A percentile compares a stretch with the other conserved stretches of the same genome.
phyloP scores from a whole-genome alignment of 2,113 vertebrate species.

The Eulemur rufifrons region DNA sequence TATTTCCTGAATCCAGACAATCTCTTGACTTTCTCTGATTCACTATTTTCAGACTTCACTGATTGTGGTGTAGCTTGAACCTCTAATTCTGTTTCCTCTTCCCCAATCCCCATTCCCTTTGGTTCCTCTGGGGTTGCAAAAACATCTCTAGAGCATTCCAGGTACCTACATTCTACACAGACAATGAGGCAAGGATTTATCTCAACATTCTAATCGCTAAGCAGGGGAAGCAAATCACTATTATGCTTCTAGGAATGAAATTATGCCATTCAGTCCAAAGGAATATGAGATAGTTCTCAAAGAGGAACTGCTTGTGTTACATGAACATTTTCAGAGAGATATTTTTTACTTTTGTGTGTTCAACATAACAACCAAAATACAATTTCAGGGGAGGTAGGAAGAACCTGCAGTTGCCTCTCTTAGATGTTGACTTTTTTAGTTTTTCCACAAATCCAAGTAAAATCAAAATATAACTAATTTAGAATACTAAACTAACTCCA shows the following conservation, averaged over 20 bases:
- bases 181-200: not conserved
- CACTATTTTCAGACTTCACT: not conserved
- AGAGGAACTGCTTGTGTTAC: constrained; percentile 10
- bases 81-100: not conserved
- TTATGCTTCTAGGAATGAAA: constrained; percentile 38
- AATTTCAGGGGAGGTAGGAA: constrained; percentile 70
- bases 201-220: not conserved
- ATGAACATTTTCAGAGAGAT: constrained; percentile 59
- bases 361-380: constrained; percentile 69
- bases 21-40: not conserved
- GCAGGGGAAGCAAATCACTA: not conserved
- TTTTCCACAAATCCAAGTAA: constrained; percentile 75
- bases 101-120: not conserved
- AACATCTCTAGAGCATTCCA: not conserved
- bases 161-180: not conserved
- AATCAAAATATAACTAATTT: constrained; percentile 77
- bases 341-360: constrained; percentile 64
- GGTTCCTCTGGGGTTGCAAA: not conserved
- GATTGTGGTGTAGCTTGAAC: not conserved
- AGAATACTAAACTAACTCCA: constrained; percentile 71
- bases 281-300: constrained; percentile 35
- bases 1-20: not conserved
- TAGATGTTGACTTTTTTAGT: constrained; percentile 67
- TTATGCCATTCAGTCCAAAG: not conserved
- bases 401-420: constrained; percentile 68